Percentiles rank a stretch among this genome's conserved stretches.
These are phyloP conservation scores for Nothoprocta pentlandii DNA, from an alignment of 2,113 vertebrate genomes.

Conservation along the genomic window DNA sequence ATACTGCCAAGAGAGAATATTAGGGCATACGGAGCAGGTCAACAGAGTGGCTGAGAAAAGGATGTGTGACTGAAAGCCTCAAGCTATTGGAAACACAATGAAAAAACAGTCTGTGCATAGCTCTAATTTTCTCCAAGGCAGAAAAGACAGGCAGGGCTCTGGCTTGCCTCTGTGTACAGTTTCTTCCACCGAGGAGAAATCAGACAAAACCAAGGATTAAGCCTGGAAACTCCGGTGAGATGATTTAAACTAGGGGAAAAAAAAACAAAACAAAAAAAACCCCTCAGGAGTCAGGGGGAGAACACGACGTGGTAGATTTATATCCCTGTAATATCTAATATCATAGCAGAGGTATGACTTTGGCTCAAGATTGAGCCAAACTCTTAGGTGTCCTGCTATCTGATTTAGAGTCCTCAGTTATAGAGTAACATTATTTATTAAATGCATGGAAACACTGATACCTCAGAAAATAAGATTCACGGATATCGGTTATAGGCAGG, in stretches of 20 bases:
- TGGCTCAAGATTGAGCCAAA: neutral
- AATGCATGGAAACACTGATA: neutral
- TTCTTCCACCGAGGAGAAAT: neutral
- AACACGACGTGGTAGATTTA: accelerated
- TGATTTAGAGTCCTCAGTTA: neutral
- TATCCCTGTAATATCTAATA: neutral
- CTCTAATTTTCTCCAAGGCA: neutral
- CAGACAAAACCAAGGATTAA: neutral
- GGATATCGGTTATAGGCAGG: neutral
- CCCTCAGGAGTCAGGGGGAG: neutral
- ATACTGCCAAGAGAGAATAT: conserved; percentile 15
- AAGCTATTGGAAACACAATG: conserved; percentile 19
- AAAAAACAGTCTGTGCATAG: neutral
- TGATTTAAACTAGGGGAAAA: accelerated
- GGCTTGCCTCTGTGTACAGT: neutral
- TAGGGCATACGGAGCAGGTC: neutral
- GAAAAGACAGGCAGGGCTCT: neutral
- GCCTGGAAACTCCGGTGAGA: neutral
- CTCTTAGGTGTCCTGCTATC: neutral
- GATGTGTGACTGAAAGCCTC: conserved; percentile 12
- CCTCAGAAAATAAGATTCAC: neutral
- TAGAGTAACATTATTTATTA: neutral
- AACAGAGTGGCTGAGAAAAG: conserved; percentile 25
- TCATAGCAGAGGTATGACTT: neutral
- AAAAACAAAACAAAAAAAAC: accelerated